Conservation (phyloP, 2,888 invertebrate species). For the Eudemis profundana region DNA sequence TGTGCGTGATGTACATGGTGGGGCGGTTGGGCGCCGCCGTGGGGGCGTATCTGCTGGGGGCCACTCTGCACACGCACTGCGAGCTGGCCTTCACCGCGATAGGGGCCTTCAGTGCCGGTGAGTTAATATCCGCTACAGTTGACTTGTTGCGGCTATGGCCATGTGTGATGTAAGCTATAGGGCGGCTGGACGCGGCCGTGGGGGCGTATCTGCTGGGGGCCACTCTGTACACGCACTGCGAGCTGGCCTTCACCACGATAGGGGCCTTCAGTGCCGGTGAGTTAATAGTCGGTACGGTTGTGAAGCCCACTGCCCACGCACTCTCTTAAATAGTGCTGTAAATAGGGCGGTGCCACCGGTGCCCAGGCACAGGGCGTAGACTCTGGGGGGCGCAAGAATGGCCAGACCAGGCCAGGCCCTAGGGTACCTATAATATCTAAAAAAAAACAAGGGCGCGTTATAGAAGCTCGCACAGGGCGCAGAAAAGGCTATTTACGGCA, state of each 20-base stretch:
- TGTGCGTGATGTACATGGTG: constrained; percentile 87
- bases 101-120: constrained; percentile 78
- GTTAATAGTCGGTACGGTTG: constrained; percentile 42
- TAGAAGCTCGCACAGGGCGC: too few species aligned
- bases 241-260: constrained; percentile 85
- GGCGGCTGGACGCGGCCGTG: constrained; percentile 87
- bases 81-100: constrained; percentile 86
- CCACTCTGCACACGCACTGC: constrained; percentile 86
- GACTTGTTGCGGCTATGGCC: too few species aligned
- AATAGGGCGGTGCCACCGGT: too few species aligned
- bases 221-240: constrained; percentile 86
- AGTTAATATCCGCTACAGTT: constrained; percentile 47
- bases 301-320: constrained; percentile 86
- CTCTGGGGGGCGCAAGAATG: too few species aligned
- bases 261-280: constrained; percentile 79
- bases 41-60: constrained; percentile 87
- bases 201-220: constrained; percentile 87
- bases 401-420: too few species aligned
- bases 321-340: too few species aligned
- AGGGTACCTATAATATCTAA: too few species aligned
- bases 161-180: constrained; percentile 87
- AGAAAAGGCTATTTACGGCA: too few species aligned
- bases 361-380: too few species aligned
- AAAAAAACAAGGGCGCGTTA: too few species aligned
- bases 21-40: constrained; percentile 87